These are phyloP conservation scores for Aphrophora alni DNA, from an alignment of 2,888 invertebrate genomes.

Conservation along the genomic window DNA sequence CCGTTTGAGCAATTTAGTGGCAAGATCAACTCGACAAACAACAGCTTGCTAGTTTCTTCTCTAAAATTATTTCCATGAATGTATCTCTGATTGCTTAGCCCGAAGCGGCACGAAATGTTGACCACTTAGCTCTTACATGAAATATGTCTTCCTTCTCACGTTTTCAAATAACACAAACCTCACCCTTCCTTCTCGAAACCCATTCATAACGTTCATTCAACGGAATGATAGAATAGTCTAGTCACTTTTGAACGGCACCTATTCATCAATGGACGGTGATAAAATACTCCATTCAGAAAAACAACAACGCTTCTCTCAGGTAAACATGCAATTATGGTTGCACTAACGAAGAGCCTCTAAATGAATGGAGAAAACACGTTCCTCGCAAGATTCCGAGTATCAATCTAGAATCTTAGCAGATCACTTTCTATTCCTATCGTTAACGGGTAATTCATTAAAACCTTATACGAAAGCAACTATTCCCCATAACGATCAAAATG, in stretches of 20 bases:
- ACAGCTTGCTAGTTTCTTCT: neutral
- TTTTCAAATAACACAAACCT: neutral
- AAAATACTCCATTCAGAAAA: neutral
- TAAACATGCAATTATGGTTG: too few relatives aligned
- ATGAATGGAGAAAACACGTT: slow-evolving; percentile 5
- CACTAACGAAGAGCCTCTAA: neutral
- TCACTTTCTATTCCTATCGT: slow-evolving; percentile 9
- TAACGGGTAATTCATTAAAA: slow-evolving; percentile 2
- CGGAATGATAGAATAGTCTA: too few relatives aligned
- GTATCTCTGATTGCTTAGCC: neutral
- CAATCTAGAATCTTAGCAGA: neutral
- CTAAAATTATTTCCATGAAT: slow-evolving; percentile 6
- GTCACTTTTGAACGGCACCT: neutral
- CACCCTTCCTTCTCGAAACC: neutral
- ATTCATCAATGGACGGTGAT: neutral
- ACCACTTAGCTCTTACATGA: neutral
- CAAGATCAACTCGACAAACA: neutral
- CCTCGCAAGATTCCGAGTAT: neutral
- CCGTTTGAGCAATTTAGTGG: neutral
- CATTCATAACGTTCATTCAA: neutral
- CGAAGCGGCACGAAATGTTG: neutral
- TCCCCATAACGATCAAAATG: neutral
- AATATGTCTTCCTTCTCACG: neutral
- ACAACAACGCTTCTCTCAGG: neutral
- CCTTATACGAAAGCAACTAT: neutral